These are phyloP conservation scores for Mnemiopsis leidyi DNA, from an alignment of 37 sponge, comb jelly and placozoan species.

Conservation along the genomic window DNA sequence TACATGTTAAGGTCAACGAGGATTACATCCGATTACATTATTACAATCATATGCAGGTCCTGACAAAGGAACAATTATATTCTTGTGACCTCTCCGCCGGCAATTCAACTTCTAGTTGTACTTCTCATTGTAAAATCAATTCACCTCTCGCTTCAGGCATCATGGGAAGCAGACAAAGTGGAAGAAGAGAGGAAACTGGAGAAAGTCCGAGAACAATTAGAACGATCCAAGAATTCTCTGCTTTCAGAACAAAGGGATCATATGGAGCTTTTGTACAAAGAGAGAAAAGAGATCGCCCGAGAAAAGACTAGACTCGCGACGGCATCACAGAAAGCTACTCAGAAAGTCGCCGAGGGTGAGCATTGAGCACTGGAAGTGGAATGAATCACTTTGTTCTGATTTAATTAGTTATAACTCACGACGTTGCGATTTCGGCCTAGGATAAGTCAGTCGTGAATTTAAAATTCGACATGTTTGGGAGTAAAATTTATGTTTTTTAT, in stretches of 20 bases:
- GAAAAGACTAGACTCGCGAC: conserved; percentile 29
- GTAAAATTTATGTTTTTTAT: no score
- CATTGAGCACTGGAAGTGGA: neutral
- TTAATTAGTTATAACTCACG: no score
- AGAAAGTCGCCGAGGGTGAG: conserved; percentile 29
- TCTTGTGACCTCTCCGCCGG: neutral
- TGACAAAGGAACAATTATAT: neutral
- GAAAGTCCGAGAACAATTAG: neutral
- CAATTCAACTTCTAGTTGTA: neutral
- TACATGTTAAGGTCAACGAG: no score
- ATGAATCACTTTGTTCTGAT: no score
- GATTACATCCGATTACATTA: no score
- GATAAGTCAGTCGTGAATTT: no score
- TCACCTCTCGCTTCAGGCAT: neutral
- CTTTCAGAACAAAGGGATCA: neutral
- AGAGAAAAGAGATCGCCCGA: conserved; percentile 20
- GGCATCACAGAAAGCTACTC: conserved; percentile 44
- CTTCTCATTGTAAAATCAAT: neutral
- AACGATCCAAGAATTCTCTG: neutral
- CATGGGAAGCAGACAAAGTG: conserved; percentile 55
- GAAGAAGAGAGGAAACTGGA: conserved; percentile 47
- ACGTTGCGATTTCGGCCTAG: no score
- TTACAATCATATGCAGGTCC: neutral
- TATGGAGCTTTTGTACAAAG: conserved; percentile 38
- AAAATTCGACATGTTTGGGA: no score